Base-by-base conservation (phyloP, 2,888 invertebrate species). In the Cryptocephalus primarius region DNA sequence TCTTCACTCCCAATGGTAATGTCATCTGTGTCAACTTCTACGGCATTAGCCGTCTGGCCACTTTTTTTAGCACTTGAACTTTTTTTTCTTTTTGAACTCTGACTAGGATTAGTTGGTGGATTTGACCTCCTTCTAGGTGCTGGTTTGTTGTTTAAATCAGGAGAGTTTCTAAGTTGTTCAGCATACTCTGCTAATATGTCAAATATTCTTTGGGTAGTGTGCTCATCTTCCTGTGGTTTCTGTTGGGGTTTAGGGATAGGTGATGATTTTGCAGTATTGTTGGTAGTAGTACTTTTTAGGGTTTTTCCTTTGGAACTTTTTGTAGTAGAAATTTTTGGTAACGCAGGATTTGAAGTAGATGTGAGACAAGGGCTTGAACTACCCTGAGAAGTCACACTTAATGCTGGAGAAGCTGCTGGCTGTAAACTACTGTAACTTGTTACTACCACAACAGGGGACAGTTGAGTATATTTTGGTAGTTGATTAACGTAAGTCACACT, bases 131-230 rank as follows among this genome's bases (percentile, higher is more conserved):
- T 72, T 39, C 87, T 74, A 0, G 87, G 87, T 0, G 87, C 87
- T 0, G 87, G 87, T 65, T 86, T 87, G 63, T 87, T 84, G 61
- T 86, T 87, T 39, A 80, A 64, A 67, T 87, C 87, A 0, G 87
- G 87, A 1, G 85, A 86, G 60, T 86, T 87, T 55, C 85, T 75
- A 39, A 87, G 72, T 61, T 87, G 86, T 59, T 87, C 87, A 42
- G 85, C 85, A 64, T 87, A 87, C 61, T 87, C 84, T 1, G 85
- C 85, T 42, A 87, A 66, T 57, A 87, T 87, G 54, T 85, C 85
- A 50, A 86, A 79, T 57, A 87, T 87, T 54, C 86, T 74, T 61
- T 86, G 85, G 0, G 85, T 84, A 0, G 87, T 87, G 62, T 85
- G 84, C 61, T 86, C 86, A 59, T 87, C 87, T 71, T 87, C 87